Evolutionary conservation across 2,888 invertebrate genomes (phyloP), one percentile per base, ranked within the genome.

Genomic region (Nowickia ferox): DNA sequence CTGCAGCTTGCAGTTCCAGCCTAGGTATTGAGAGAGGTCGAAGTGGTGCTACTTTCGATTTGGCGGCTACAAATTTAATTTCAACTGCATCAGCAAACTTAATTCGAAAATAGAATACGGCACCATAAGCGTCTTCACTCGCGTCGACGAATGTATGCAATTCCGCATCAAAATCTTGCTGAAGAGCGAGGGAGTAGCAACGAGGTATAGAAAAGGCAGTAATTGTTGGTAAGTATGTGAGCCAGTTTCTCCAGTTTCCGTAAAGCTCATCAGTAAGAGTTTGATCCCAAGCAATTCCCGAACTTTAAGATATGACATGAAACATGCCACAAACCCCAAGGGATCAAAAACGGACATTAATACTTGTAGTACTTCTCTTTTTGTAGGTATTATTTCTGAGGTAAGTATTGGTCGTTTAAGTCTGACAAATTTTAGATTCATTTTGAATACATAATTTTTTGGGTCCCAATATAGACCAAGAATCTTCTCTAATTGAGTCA

Each of bases 61-160:
- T 81, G 0, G 74, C 74, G 42, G 65, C 71, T 9, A 74, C 15
- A 1, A 81, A 30, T 17, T 17, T 55, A n/a, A 74, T 11, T 42
- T 68, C 72, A n/a, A 51, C 19, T 3, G 51, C 38, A n/a, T 55
- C 55, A n/a, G 22, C 65, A 13, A 51, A 9, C 4, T 13, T 15
- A 8, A n/a, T n/a, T n/a, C n/a, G n/a, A n/a, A n/a, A n/a, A 66
- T 81, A 81, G 10, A 66, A 30, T 11, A 79, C 79, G 10, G 63
- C 79, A 5, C 63, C 46, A 51, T 61, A 69, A 1, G 63, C 78
- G 13, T 79, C 71, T 6, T 79, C 61, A 38, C 79, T 79, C 40
- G 63, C 79, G 38, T 71, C 71, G 4, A 81, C 68, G 51, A 81
- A 80, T 0, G 66, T 75, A 22, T 68, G 66, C n/a, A n/a, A n/a